A percentile compares a stretch with the other conserved stretches of the same genome.
These are phyloP conservation scores for Hyperopisus bebe DNA, from an alignment of 2,113 vertebrate genomes.

Conservation along the genomic window DNA sequence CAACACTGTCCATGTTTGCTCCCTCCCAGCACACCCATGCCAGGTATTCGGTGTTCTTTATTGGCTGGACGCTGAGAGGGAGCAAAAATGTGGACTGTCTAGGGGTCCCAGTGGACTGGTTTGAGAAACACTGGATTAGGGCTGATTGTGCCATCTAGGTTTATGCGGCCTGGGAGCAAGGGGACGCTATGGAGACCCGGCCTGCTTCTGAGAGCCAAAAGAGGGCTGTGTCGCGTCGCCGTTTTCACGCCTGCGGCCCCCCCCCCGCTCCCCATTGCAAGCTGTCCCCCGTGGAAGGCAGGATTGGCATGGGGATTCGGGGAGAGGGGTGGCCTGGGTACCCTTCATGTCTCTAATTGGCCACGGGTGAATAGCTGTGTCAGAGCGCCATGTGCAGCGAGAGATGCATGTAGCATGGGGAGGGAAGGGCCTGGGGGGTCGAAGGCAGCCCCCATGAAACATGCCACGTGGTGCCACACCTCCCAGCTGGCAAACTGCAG, in stretches of 20 bases:
- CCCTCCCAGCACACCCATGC: neutral
- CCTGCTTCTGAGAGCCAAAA: neutral
- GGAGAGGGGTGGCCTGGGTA: conserved; percentile 21
- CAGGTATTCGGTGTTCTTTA: neutral
- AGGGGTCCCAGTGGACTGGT: neutral
- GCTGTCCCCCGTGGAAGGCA: conserved; percentile 27
- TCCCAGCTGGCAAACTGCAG: neutral
- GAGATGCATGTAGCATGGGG: neutral
- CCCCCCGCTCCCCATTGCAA: conserved; percentile 15
- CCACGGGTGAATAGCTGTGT: conserved; percentile 39
- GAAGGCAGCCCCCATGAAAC: neutral
- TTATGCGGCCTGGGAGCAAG: neutral
- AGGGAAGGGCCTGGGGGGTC: neutral
- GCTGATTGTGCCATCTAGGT: neutral
- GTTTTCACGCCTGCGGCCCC: conserved; percentile 2
- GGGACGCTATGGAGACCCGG: neutral
- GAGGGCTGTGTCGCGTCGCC: neutral
- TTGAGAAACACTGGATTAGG: neutral
- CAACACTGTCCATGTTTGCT: neutral
- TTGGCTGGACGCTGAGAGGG: neutral
- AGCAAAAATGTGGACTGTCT: neutral
- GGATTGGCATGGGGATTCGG: conserved; percentile 23
- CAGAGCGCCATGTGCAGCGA: conserved; percentile 23
- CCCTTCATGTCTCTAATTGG: conserved; percentile 43
- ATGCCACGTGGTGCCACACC: neutral